phyloP scores from a whole-genome alignment of 2,113 vertebrate genomes.

The Callipepla californica region DNA sequence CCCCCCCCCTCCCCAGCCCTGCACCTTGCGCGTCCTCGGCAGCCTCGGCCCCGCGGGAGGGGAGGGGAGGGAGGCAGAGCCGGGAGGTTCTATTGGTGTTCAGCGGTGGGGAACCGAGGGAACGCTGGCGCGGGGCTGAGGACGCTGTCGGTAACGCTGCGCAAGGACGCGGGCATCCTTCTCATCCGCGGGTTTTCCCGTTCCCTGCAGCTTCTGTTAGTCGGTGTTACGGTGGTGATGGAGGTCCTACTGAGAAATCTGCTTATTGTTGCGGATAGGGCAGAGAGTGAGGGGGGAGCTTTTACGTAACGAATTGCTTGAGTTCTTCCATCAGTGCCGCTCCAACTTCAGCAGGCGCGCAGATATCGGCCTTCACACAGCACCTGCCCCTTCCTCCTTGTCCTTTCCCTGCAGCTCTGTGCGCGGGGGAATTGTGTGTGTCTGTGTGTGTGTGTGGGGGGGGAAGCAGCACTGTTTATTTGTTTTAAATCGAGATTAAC shows the following conservation, averaged over 20 bases:
- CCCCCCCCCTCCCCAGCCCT: background rate
- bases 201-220: background rate
- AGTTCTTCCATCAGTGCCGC: background rate
- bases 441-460: too few relatives aligned
- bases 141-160: background rate
- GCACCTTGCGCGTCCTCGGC: background rate
- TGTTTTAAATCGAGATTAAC: conserved; percentile 16
- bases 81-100: background rate
- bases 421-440: background rate
- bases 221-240: background rate
- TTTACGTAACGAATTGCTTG: background rate
- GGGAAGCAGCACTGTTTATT: background rate
- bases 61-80: background rate
- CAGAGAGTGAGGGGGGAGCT: background rate
- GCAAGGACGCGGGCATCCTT: background rate
- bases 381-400: background rate
- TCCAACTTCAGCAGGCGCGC: background rate
- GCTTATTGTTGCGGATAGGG: conserved; percentile 5
- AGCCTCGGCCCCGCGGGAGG: background rate
- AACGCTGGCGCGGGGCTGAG: background rate
- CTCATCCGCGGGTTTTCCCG: background rate
- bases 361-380: background rate
- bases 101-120: background rate
- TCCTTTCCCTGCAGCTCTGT: background rate
- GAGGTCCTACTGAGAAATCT: conserved; percentile 41